Conservation (phyloP, 2,888 invertebrate species). For the Lithodes maja region DNA sequence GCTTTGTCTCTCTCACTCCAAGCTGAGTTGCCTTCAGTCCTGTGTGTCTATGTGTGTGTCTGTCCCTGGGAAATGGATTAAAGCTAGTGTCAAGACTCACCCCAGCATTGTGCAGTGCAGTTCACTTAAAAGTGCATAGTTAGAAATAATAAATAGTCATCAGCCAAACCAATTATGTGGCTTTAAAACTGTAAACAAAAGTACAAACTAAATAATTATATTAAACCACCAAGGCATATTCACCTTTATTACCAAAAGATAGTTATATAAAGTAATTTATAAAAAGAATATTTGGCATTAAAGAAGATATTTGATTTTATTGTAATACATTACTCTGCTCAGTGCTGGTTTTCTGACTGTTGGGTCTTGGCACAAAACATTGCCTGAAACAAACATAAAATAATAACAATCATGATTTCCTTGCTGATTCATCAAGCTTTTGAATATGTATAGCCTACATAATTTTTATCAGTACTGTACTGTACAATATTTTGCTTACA, state of each 20-base stretch:
- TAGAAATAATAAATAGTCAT: no score
- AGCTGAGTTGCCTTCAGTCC: conserved; percentile 41
- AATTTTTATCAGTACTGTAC: no score
- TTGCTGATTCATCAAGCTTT: conserved; percentile 24
- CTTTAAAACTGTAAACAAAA: no score
- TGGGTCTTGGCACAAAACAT: background rate
- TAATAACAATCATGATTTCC: background rate
- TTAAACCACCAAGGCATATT: no score
- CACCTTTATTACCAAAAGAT: no score
- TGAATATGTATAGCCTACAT: background rate
- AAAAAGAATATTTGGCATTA: no score
- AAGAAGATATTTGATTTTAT: no score
- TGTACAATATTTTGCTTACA: background rate
- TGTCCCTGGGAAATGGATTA: conserved; percentile 22
- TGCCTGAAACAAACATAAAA: background rate
- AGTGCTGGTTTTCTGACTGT: background rate
- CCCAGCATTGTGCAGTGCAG: background rate
- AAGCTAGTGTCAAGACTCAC: background rate
- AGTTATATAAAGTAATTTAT: no score
- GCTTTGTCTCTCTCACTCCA: conserved; percentile 55
- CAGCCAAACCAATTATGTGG: no score
- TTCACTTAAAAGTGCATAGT: background rate
- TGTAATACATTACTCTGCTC: background rate
- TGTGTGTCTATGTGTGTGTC: conserved; percentile 33
- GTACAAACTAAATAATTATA: no score